Evolutionary conservation across 2,888 invertebrate genomes (phyloP).

Genomic region (Tenthredo mesomela): DNA sequence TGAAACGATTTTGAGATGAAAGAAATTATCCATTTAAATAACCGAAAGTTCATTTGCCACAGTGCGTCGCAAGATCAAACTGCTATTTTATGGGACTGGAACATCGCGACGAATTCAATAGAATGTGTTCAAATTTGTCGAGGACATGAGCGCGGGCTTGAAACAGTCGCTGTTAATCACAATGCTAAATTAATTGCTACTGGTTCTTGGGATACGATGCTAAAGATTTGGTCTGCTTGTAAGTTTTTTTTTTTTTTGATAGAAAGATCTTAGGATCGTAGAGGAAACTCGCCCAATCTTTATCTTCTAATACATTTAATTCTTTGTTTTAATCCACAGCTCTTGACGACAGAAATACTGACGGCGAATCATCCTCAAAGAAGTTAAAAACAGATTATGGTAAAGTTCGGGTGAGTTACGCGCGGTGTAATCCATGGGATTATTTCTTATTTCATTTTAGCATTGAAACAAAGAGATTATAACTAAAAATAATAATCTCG

Average conservation of each 20-base stretch:
- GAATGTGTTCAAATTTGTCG: slow-evolving; percentile 90
- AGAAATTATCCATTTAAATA: not conserved
- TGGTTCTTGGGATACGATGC: slow-evolving; percentile 95
- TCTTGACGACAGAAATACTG: slow-evolving; percentile 78
- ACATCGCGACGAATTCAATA: slow-evolving; percentile 85
- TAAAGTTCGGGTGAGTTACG: slow-evolving; percentile 80
- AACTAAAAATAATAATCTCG: not conserved
- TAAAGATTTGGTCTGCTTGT: slow-evolving; percentile 95
- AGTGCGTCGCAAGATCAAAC: slow-evolving; percentile 96
- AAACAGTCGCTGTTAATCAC: slow-evolving; percentile 89
- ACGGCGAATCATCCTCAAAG: slow-evolving; percentile 82
- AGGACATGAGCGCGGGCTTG: slow-evolving; percentile 96
- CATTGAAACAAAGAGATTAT: not conserved
- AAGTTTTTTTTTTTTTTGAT: slow-evolving; percentile 65
- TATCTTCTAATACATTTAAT: too few relatives aligned
- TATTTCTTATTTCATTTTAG: not conserved
- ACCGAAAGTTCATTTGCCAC: slow-evolving; percentile 2
- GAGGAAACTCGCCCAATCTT: too few relatives aligned
- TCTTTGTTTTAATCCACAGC: slow-evolving; percentile 69
- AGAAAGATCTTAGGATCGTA: not conserved
- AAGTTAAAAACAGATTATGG: slow-evolving; percentile 81
- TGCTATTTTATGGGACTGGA: slow-evolving; percentile 94
- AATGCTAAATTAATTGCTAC: slow-evolving; percentile 86
- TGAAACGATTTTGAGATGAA: not conserved
- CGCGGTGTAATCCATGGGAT: not conserved